Evolutionary conservation across 2,113 vertebrate species (phyloP), one percentile per base, ranked within the genome.

Genomic region (Mirza zaza): DNA sequence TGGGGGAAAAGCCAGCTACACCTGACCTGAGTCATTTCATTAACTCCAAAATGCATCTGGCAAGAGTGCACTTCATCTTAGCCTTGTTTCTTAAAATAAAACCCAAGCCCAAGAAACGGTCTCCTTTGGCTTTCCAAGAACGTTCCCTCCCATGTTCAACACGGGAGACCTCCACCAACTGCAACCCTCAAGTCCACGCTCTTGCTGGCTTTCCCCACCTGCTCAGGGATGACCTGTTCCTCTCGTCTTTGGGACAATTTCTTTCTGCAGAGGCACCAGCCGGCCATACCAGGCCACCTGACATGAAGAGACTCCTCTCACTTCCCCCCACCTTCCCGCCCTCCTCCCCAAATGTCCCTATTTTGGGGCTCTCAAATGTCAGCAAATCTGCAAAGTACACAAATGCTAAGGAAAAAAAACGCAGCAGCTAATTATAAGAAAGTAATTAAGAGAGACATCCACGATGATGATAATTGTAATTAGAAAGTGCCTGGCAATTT

Each of bases 401-500:
- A 97, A 95, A 97, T 90, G 96, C 95, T 42, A 34, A 91, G 96
- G 95, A 95, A 94, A 93, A 93, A 93, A 97, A 71, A n/a, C n/a
- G 96, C 96, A 97, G 97, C 91, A 93, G 94, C 97, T 98, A 98
- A 98, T 98, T 98, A 98, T 97, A 97, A 98, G 94, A 97, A 97
- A 98, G 97, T 97, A 98, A 98, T 98, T 98, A 97, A 98, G 97
- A 98, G 87, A 98, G 98, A 98, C 98, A 98, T 90, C 97, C 97
- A 95, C 29, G 96, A 97, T 96, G 97, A 97, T 96, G 98, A 95
- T 97, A 98, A 98, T 97, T 97, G 36, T 95, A 98, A 98, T 98
- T 98, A 96, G 93, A 97, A 96, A 98, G 92, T 15, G 96, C n/a
- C 95, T 97, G 87, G 97, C 90, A 97, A 94, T 94, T 97, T 94